phyloP scores from a whole-genome alignment of 37 sponge, comb jelly and placozoan genomes.

The Halichondria panicea region DNA sequence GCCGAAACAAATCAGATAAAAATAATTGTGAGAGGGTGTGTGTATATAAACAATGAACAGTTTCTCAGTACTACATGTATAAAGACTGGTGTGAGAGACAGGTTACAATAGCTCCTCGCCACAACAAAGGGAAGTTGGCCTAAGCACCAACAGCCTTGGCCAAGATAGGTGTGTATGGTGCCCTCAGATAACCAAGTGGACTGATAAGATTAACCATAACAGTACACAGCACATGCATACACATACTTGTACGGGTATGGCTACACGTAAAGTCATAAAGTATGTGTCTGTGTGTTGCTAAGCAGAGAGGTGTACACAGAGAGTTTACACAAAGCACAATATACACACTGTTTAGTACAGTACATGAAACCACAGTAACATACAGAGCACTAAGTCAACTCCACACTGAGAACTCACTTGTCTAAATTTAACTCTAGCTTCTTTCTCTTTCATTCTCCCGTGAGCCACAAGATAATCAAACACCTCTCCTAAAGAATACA shows the following conservation, averaged over 20 bases:
- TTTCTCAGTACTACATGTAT: too few species aligned
- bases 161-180: too few species aligned
- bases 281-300: not conserved
- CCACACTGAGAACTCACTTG: constrained; percentile 91
- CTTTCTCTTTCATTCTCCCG: constrained; percentile 99
- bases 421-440: constrained; percentile 97
- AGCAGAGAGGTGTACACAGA: not conserved
- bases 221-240: too few species aligned
- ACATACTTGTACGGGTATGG: too few species aligned
- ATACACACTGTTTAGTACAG: not conserved
- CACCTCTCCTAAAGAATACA: constrained; percentile 86
- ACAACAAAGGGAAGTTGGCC: too few species aligned
- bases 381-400: not conserved
- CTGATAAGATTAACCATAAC: too few species aligned
- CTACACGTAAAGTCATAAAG: not conserved
- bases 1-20: not conserved
- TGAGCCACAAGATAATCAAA: constrained; percentile 99
- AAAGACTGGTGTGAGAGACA: too few species aligned
- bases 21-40: not conserved
- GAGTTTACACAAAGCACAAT: not conserved
- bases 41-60: not conserved
- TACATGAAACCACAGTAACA: not conserved
- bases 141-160: too few species aligned
- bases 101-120: too few species aligned
- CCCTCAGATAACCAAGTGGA: too few species aligned